A percentile compares a stretch with the other conserved stretches of the same genome.
Conservation (phyloP, 1,140 invertebrate genomes). For the Whitmania pigra region DNA sequence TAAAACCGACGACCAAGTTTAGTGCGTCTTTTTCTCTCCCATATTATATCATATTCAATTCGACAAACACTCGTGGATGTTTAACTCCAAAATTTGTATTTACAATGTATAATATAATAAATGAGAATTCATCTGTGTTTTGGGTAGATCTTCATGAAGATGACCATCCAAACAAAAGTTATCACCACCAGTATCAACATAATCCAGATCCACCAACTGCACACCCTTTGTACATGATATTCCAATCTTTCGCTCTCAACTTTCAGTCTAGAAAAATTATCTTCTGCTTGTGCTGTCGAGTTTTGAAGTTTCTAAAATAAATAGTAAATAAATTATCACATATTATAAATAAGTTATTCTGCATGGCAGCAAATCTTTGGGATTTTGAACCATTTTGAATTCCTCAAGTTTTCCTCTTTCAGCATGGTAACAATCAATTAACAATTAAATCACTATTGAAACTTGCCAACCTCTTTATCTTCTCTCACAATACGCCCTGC, state of each 20-base stretch:
- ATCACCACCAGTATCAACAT: constrained; percentile 68
- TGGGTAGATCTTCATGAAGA: constrained; percentile 63
- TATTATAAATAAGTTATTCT: neutral
- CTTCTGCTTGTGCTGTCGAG: constrained; percentile 63
- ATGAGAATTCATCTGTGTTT: constrained; percentile 27
- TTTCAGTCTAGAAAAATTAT: constrained; percentile 61
- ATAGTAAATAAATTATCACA: neutral
- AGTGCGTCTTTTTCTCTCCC: too few species aligned
- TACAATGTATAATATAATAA: too few species aligned
- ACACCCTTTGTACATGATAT: constrained; percentile 69
- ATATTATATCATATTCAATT: too few species aligned
- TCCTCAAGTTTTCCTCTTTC: neutral
- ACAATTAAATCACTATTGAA: neutral
- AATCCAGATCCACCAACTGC: constrained; percentile 85
- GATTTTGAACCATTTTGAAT: neutral
- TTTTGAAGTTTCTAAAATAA: constrained; percentile 54
- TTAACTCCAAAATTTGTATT: too few species aligned
- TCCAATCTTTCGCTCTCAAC: constrained; percentile 66
- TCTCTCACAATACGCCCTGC: constrained; percentile 72
- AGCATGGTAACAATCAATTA: neutral
- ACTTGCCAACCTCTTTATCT: constrained; percentile 58
- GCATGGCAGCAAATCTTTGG: neutral
- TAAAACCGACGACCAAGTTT: too few species aligned
- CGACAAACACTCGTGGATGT: too few species aligned
- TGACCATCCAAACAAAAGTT: constrained; percentile 76